Evolutionary conservation across 1,140 invertebrate species (phyloP), one percentile per base, ranked within the genome.

Genomic region (Sycophila sp.): DNA sequence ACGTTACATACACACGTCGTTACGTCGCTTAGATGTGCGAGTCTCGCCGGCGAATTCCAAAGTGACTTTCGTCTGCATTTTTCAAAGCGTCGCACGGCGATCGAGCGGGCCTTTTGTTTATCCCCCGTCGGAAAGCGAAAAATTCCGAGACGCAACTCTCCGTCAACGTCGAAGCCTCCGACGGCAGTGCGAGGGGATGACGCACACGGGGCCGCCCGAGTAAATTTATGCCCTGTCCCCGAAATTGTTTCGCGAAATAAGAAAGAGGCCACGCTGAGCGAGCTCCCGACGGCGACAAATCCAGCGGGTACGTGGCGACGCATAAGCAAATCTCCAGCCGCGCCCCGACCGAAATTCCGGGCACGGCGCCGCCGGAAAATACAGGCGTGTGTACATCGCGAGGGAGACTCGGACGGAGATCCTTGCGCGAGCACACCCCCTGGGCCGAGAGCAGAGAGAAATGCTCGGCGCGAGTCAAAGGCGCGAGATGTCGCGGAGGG

Each of bases 281-380:
- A 59, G 56, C 55, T 71, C 24, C 71, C 75, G 83, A 86, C 84
- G 81, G 71, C 78, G 81, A 86, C 81, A 84, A 85, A 86, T 85
- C 81, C 80, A 75, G 74, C 74, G 75, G 51, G 72, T 72, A 81
- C 82, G 82, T 83, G 82, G 78, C 72, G 77, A 77, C 77, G 83
- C 83, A 84, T 83, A 85, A 83, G 76, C 82, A 83, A 85, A 83
- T 83, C 77, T 73, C 73, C 77, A 49, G 24, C 45, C 15, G 19
- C 45, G 4, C 7, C 73, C 75, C 72, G 67, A 34, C 68, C 59
- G 75, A 78, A 77, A 78, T 80, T 80, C 77, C 77, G 65, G 62
- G 68, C 73, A 71, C 63, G n/a, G 74, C 73, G 73, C 74, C 71
- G 28, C 72, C 71, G 70, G 69, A 73, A 74, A 77, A 76, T 76